Conservation (phyloP, 23 tunicate species). For the Ciona savignyi region DNA sequence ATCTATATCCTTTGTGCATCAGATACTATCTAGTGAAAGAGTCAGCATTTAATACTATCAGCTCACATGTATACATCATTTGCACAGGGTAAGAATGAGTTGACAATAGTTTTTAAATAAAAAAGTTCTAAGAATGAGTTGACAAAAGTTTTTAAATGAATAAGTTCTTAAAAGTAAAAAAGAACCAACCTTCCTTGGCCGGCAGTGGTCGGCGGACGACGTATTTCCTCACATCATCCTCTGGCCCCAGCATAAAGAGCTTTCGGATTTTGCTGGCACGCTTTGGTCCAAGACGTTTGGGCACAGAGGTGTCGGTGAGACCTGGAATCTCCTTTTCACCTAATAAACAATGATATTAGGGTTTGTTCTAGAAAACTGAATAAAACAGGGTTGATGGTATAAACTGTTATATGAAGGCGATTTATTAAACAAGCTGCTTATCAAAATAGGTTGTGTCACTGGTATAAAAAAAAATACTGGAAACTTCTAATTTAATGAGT, state of each 20-base stretch:
- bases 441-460: no score
- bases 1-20: no score
- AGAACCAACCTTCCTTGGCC: constrained; percentile 62
- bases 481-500: no score
- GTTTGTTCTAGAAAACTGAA: neutral
- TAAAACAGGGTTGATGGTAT: no score
- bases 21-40: constrained; percentile 47
- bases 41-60: neutral
- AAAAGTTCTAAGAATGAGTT: neutral
- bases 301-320: constrained; percentile 76
- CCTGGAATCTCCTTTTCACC: constrained; percentile 93
- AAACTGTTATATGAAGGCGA: no score
- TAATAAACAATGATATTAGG: neutral
- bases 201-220: constrained; percentile 67
- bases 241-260: constrained; percentile 60
- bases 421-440: no score
- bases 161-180: neutral
- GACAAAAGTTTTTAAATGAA: neutral
- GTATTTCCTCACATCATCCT: constrained; percentile 85
- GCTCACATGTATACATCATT: constrained; percentile 29
- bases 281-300: constrained; percentile 93
- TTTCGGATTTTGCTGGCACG: constrained; percentile 96
- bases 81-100: neutral
- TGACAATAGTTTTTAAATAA: neutral
- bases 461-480: no score